Percentiles rank a stretch among this genome's conserved stretches.
Evolutionary conservation across 2,888 invertebrate genomes (phyloP).

Genomic region (Merodon equestris): DNA sequence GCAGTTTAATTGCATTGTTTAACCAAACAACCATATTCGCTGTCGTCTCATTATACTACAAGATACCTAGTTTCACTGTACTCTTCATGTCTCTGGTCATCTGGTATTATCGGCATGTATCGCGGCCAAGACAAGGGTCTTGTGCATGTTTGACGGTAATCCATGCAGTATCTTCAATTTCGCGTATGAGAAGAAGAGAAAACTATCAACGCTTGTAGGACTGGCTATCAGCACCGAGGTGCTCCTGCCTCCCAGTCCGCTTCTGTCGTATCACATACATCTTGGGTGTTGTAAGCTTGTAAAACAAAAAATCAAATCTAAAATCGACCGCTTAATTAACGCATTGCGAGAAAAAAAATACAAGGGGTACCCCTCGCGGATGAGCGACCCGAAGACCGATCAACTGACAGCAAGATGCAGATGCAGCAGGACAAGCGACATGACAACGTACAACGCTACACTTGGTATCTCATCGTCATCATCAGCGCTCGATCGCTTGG

Average conservation of each 20-base stretch:
- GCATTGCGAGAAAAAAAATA: constrained; percentile 31
- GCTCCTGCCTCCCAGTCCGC: constrained; percentile 28
- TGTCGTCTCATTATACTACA: constrained; percentile 52
- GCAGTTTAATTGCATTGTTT: constrained; percentile 58
- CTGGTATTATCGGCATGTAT: constrained; percentile 48
- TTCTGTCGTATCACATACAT: too few relatives aligned
- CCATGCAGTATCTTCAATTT: constrained; percentile 9
- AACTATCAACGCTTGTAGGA: neutral
- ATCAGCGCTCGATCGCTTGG: constrained; percentile 20
- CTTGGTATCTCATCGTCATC: constrained; percentile 38
- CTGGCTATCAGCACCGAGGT: constrained; percentile 24
- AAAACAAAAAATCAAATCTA: constrained; percentile 22
- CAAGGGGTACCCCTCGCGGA: constrained; percentile 47
- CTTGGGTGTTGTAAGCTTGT: neutral
- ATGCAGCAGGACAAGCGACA: constrained; percentile 15
- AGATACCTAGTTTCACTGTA: constrained; percentile 35
- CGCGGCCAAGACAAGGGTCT: constrained; percentile 10
- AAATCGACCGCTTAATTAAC: constrained; percentile 64
- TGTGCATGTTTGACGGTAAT: neutral
- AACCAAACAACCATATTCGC: constrained; percentile 58
- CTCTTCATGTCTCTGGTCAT: too few relatives aligned
- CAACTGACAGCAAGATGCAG: constrained; percentile 41
- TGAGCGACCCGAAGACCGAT: too few relatives aligned
- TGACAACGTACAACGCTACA: constrained; percentile 8
- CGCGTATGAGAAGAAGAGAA: constrained; percentile 4